phyloP scores from a whole-genome alignment of 2,888 invertebrate genomes.

The Stratiomys singularior region DNA sequence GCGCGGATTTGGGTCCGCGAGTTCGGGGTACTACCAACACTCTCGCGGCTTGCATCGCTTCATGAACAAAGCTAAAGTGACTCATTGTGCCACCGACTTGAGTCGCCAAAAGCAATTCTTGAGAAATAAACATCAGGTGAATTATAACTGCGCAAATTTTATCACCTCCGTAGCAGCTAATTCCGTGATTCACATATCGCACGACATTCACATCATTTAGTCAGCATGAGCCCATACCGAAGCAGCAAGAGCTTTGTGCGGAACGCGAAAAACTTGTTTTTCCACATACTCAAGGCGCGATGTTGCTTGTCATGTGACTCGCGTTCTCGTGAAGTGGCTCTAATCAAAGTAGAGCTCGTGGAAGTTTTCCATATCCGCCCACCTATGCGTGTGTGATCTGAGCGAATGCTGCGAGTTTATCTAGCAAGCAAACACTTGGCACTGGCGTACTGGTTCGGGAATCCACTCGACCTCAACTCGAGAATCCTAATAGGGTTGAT shows the following conservation, averaged over 20 bases:
- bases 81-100: not conserved
- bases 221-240: not conserved
- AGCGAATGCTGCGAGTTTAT: too few relatives aligned
- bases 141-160: not conserved
- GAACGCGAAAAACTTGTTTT: constrained; percentile 27
- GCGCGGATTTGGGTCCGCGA: too few relatives aligned
- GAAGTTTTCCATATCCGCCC: constrained; percentile 24
- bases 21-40: too few relatives aligned
- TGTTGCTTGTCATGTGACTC: constrained; percentile 19
- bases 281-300: not conserved
- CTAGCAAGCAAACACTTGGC: too few relatives aligned
- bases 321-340: constrained; percentile 19
- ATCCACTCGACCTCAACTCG: too few relatives aligned
- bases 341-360: constrained; percentile 25
- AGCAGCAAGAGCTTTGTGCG: not conserved
- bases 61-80: not conserved
- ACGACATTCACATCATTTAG: not conserved
- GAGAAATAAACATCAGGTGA: not conserved
- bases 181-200: not conserved
- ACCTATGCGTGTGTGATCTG: not conserved
- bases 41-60: too few relatives aligned
- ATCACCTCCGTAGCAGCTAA: not conserved
- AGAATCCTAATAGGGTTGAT: too few relatives aligned
- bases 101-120: not conserved
- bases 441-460: too few relatives aligned